Evolutionary conservation across 2,797 vertebrate genomes (phyloP).

Genomic region (Siniperca obscura): DNA sequence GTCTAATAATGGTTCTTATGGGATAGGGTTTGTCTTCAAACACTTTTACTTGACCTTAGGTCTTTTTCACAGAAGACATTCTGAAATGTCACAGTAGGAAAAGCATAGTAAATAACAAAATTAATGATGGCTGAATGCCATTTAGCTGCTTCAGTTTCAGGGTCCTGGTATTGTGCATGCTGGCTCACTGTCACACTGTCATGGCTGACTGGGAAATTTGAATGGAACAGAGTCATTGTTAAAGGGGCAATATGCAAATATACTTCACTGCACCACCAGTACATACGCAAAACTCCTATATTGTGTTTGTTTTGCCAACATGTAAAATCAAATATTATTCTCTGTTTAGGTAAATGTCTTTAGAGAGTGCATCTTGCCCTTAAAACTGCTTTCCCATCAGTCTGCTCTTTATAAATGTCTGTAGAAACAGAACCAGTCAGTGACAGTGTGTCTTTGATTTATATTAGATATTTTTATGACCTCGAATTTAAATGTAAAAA

Average conservation of each 20-base stretch:
- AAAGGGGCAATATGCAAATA: neutral
- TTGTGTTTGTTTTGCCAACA: neutral
- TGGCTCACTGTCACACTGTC: neutral
- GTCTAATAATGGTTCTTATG: neutral
- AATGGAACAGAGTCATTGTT: neutral
- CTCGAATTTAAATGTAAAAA: slow-evolving; percentile 18
- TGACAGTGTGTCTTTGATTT: neutral
- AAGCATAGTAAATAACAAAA: neutral
- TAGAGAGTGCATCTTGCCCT: neutral
- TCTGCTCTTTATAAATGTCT: neutral
- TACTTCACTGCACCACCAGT: neutral
- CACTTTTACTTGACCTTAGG: neutral
- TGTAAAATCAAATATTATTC: neutral
- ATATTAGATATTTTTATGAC: neutral
- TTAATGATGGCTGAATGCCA: neutral
- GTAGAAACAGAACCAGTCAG: neutral
- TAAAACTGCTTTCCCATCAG: neutral
- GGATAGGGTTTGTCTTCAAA: neutral
- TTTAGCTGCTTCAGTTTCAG: neutral
- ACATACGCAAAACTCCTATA: neutral
- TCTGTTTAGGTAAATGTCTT: neutral
- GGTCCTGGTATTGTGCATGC: neutral
- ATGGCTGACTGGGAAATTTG: neutral
- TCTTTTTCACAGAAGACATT: neutral
- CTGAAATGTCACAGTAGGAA: neutral